phyloP scores from a whole-genome alignment of 2,113 vertebrate species.

The Falcunculus frontatus region DNA sequence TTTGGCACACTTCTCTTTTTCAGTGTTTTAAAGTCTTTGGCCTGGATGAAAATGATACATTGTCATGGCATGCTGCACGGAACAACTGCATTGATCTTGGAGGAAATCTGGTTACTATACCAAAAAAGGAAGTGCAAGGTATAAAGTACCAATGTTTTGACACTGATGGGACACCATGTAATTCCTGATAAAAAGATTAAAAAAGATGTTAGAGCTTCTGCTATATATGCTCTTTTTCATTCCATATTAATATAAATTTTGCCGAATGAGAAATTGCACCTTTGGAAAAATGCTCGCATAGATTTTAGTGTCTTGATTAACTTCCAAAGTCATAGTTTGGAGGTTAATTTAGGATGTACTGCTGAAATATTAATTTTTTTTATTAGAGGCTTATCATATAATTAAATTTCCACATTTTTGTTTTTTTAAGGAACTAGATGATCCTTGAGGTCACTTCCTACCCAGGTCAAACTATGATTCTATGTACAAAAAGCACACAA shows the following conservation, averaged over 20 bases:
- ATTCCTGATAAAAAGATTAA: not conserved
- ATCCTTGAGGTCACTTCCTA: not conserved
- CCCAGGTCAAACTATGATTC: not conserved
- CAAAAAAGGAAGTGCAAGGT: constrained; percentile 83
- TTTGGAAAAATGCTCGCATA: not conserved
- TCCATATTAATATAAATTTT: not conserved
- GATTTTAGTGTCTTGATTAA: not conserved
- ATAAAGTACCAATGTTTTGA: not conserved
- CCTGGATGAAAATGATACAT: constrained; percentile 61
- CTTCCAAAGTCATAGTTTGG: not conserved
- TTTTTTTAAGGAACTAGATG: not conserved
- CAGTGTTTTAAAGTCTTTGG: constrained; percentile 86
- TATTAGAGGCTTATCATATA: not conserved
- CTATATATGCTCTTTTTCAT: not conserved
- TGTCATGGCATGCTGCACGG: constrained; percentile 80
- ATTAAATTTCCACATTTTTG: not conserved
- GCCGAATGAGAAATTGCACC: not conserved
- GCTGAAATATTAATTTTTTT: not conserved
- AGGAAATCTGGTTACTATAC: constrained; percentile 88
- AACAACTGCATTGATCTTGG: constrained; percentile 73
- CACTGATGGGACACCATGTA: not conserved
- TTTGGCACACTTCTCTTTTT: not conserved
- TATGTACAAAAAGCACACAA: not conserved
- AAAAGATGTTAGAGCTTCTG: not conserved
- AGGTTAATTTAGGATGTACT: not conserved